Evolutionary conservation across 1,140 invertebrate species (phyloP).

Genomic region (Zaprionus nigranus): DNA sequence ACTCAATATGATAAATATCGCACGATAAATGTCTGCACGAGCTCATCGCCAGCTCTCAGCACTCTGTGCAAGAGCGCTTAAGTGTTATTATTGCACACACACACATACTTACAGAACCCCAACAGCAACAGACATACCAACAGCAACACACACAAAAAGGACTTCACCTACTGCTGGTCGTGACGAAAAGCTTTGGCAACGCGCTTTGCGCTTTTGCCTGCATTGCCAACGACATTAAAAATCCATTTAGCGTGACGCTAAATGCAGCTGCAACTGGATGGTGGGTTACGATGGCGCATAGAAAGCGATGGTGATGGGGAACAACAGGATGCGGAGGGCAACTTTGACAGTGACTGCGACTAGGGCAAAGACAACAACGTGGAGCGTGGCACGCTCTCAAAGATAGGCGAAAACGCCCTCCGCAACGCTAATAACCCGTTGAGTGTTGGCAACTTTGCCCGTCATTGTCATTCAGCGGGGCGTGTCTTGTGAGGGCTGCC

Average conservation of each 20-base stretch:
- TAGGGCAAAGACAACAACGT: constrained; percentile 38
- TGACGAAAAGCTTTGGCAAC: constrained; percentile 67
- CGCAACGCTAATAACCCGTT: constrained; percentile 72
- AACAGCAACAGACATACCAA: background rate
- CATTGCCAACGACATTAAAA: constrained; percentile 79
- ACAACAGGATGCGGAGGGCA: background rate
- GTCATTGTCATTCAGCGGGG: constrained; percentile 60
- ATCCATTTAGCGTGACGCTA: constrained; percentile 75
- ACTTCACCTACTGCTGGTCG: constrained; percentile 44
- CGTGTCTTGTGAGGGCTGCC: background rate
- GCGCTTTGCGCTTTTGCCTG: constrained; percentile 54
- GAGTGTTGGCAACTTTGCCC: constrained; percentile 70
- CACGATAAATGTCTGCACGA: constrained; percentile 26
- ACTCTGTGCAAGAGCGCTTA: constrained; percentile 52
- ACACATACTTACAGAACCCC: background rate
- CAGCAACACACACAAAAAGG: constrained; percentile 24
- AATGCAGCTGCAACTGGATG: constrained; percentile 48
- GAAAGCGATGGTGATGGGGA: background rate
- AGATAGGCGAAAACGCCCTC: constrained; percentile 19
- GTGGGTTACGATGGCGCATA: constrained; percentile 7
- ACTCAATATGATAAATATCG: background rate
- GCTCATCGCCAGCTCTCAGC: constrained; percentile 40
- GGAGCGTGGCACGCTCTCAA: constrained; percentile 32
- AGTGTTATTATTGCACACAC: constrained; percentile 67
- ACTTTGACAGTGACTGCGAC: constrained; percentile 30